These are phyloP conservation scores for Poecilia latipinna DNA, from an alignment of 2,113 vertebrate species.

Conservation along the genomic window DNA sequence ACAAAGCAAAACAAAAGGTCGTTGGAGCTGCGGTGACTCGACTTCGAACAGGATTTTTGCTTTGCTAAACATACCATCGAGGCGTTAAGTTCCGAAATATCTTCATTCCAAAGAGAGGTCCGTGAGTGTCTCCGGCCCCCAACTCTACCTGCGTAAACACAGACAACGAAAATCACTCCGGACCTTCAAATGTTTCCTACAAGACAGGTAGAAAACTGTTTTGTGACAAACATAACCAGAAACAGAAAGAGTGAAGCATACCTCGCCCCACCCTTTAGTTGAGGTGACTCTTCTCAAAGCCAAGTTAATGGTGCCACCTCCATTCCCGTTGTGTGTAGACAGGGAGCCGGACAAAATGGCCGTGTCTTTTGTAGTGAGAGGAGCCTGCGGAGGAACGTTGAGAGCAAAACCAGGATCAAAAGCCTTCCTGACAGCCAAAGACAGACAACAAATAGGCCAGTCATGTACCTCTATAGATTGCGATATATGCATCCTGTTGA, in stretches of 20 bases:
- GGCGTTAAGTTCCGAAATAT: conserved; percentile 95
- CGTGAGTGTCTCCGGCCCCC: conserved; percentile 92
- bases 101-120: conserved; percentile 93
- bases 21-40: background rate
- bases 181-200: background rate
- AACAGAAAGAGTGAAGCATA: conserved; percentile 21
- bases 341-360: conserved; percentile 95
- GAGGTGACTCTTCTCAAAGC: conserved; percentile 92
- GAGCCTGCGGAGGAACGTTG: conserved; percentile 81
- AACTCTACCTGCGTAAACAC: conserved; percentile 87
- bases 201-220: conserved; percentile 4
- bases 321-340: conserved; percentile 96
- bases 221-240: background rate
- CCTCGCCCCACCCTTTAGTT: conserved; percentile 97
- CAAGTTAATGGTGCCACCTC: conserved; percentile 93
- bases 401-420: background rate
- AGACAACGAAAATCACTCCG: background rate
- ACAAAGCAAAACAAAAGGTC: too few species aligned
- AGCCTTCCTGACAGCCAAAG: background rate
- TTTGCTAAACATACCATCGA: conserved; percentile 84
- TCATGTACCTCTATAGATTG: conserved; percentile 95
- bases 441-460: background rate
- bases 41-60: accelerated
- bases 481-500: conserved; percentile 99
- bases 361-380: conserved; percentile 93